Evolutionary conservation across 2,797 vertebrate genomes (phyloP), one percentile per base, ranked within the genome.

Genomic region (Sebastes iracundus): DNA sequence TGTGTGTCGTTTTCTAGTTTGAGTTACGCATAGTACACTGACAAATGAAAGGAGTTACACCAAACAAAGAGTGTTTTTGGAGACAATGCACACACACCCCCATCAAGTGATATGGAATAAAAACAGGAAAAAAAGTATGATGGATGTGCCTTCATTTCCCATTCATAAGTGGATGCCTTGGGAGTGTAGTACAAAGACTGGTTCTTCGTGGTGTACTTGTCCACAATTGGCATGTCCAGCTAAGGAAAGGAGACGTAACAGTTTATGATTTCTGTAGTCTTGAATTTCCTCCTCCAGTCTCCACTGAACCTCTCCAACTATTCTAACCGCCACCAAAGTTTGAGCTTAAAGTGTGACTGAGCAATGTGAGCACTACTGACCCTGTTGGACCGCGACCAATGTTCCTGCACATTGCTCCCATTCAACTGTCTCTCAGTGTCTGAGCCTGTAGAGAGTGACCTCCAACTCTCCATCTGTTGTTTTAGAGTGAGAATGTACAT

Each of bases 381-480:
- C 93, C 86, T 3, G 69, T 63, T 82, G 80, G 81, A 85, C 59
- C 14, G 71, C 18, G 84, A 82, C 81, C 84, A 70, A 73, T 77
- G 82, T 62, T 84, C 84, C 83, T 63, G 69, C 55, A 76, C 75
- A 78, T 79, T 67, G 77, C 83, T 85, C 75, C 52, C 72, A 68
- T 77, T 90, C 60, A 85, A 12, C 55, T 68, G 82, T 6, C 78
- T 77, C 55, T 72, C 76, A 22, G 16, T 30, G 65, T 84, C 65
- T 63, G 75, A 6, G 22, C 38, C 33, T 53, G 63, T 1, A 11
- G 88, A 84, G 72, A 62, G 63, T 5, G 81, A 79, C 52, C 32
- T 66, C 73, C 23, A 82, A 79, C 77, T 91, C 79, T 95, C 93
- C 93, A 94, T 89, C 95, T 95, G 90, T 80, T 74, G 77, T 93